Evolutionary conservation across 2,888 invertebrate genomes (phyloP).

Genomic region (Chironomus riparius): DNA sequence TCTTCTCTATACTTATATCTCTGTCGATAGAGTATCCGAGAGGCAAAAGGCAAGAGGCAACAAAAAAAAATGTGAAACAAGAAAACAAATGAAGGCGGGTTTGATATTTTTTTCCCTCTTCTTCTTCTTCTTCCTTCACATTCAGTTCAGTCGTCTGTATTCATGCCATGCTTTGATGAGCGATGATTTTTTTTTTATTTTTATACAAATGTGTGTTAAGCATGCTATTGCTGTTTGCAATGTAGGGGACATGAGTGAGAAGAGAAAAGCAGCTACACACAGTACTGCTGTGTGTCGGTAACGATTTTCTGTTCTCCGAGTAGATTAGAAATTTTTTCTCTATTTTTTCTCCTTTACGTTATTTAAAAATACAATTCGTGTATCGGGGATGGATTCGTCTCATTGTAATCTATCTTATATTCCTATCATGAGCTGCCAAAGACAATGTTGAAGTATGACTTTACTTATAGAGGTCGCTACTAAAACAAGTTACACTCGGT

Average conservation of each 20-base stretch:
- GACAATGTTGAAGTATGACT: too few relatives aligned
- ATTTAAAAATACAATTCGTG: too few relatives aligned
- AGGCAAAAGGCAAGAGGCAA: too few relatives aligned
- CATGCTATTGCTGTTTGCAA: background rate
- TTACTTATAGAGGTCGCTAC: too few relatives aligned
- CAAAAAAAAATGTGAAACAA: too few relatives aligned
- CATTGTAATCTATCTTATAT: too few relatives aligned
- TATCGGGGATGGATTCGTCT: too few relatives aligned
- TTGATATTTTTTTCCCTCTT: background rate
- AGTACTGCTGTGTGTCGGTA: background rate
- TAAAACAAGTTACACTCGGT: too few relatives aligned
- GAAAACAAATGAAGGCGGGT: slow-evolving; percentile 14
- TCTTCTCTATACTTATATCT: background rate
- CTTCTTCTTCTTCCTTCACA: background rate
- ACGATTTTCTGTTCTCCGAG: background rate
- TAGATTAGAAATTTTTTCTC: background rate
- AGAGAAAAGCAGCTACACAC: background rate
- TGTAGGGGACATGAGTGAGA: background rate
- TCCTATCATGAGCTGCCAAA: background rate
- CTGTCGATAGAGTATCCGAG: background rate
- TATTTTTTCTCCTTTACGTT: too few relatives aligned
- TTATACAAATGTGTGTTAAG: background rate
- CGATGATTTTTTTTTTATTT: background rate
- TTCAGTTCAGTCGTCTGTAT: background rate
- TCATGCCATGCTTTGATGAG: background rate